Percentiles rank a stretch among this genome's conserved stretches.
Conservation (phyloP, 2,888 invertebrate species). For the Torymus aiolomorphi region DNA sequence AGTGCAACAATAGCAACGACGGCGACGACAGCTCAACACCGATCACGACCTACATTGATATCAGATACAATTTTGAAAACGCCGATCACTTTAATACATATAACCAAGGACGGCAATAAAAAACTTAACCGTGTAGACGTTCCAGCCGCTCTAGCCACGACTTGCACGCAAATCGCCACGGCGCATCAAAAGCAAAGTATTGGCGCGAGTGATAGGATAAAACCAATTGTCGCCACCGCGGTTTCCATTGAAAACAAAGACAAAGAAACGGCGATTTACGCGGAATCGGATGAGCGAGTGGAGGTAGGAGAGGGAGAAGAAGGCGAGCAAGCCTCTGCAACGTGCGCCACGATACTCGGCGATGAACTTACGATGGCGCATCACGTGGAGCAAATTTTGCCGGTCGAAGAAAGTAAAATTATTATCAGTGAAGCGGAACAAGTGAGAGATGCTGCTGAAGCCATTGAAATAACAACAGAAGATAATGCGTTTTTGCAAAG, state of each 20-base stretch:
- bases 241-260: neutral
- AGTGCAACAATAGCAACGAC: neutral
- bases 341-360: neutral
- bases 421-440: too few species aligned
- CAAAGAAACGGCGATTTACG: neutral
- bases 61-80: slow-evolving; percentile 52
- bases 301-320: neutral
- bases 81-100: slow-evolving; percentile 50
- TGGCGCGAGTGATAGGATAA: neutral
- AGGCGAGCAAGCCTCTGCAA: neutral
- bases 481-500: too few species aligned
- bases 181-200: neutral
- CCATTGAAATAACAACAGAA: too few species aligned
- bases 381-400: too few species aligned
- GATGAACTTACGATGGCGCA: neutral
- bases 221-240: too few species aligned
- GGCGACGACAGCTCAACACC: neutral
- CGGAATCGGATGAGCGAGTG: neutral
- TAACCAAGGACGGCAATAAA: slow-evolving; percentile 41
- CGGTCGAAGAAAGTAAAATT: too few species aligned
- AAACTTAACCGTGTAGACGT: slow-evolving; percentile 44
- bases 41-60: slow-evolving; percentile 46
- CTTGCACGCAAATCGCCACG: neutral
- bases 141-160: slow-evolving; percentile 9
- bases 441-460: too few species aligned